A percentile compares a stretch with the other conserved stretches of the same genome.
phyloP scores from a whole-genome alignment of 2,113 vertebrate genomes.

The Camelus bactrianus region DNA sequence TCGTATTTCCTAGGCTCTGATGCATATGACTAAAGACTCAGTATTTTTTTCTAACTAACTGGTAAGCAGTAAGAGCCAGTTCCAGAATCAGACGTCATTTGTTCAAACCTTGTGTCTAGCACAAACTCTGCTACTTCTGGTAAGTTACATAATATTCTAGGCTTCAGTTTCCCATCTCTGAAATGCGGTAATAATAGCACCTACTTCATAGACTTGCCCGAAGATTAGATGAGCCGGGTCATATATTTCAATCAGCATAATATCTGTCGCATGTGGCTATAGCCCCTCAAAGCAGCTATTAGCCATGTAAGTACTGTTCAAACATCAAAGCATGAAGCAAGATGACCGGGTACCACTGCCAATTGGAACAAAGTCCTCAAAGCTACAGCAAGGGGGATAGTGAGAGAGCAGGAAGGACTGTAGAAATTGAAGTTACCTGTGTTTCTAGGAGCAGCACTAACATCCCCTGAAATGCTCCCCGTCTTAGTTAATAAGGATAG shows the following conservation, averaged over 20 bases:
- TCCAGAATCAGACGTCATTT: background rate
- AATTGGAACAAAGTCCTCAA: background rate
- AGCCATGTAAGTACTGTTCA: background rate
- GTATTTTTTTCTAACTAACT: background rate
- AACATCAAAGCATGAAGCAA: background rate
- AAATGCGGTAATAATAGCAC: background rate
- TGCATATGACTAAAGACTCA: background rate
- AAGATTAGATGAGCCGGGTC: background rate
- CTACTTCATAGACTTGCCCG: background rate
- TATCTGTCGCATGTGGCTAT: background rate
- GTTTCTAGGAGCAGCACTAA: too few species aligned
- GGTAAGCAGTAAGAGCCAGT: background rate
- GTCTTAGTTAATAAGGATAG: background rate
- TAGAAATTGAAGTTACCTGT: background rate
- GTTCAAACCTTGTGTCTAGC: background rate
- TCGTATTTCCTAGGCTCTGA: background rate
- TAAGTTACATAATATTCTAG: background rate
- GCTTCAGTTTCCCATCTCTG: background rate
- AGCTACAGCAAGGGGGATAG: background rate
- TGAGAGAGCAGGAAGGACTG: rapidly evolving
- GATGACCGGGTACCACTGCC: background rate
- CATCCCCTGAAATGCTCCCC: background rate
- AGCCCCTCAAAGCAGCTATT: background rate
- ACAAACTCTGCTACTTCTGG: background rate
- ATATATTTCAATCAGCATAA: background rate